phyloP scores from a whole-genome alignment of 2,113 vertebrate genomes.

The Propithecus coquereli region DNA sequence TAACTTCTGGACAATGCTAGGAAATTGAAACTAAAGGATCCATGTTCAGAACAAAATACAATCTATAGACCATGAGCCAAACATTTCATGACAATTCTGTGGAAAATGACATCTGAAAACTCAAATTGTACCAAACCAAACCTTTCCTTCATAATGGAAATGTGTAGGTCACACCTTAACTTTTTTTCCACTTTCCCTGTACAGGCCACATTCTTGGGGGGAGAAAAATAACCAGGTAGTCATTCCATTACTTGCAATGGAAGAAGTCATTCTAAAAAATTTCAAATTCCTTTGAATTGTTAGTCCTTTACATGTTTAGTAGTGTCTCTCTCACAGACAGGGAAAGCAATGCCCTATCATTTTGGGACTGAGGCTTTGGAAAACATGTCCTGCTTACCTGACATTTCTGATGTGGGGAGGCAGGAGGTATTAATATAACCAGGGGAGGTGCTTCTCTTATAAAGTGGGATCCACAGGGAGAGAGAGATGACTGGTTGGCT shows the following conservation, averaged over 20 bases:
- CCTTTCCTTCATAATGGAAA: neutral
- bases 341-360: neutral
- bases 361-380: neutral
- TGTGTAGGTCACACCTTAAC: neutral
- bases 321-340: neutral
- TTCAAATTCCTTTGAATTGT: neutral
- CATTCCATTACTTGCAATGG: neutral
- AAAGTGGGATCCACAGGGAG: slow-evolving; percentile 35
- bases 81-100: neutral
- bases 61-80: neutral
- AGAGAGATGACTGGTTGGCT: slow-evolving; percentile 49
- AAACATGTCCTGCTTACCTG: neutral
- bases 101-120: neutral
- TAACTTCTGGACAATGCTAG: neutral
- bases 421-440: neutral
- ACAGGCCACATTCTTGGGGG: neutral
- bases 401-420: neutral
- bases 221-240: neutral
- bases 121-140: neutral
- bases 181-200: neutral
- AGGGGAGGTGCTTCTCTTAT: neutral
- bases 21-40: neutral
- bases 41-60: neutral
- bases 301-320: neutral
- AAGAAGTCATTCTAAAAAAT: neutral